Percentiles rank a stretch among this genome's conserved stretches.
phyloP scores from a whole-genome alignment of 1,140 invertebrate species.

The Ridgeia piscesae region DNA sequence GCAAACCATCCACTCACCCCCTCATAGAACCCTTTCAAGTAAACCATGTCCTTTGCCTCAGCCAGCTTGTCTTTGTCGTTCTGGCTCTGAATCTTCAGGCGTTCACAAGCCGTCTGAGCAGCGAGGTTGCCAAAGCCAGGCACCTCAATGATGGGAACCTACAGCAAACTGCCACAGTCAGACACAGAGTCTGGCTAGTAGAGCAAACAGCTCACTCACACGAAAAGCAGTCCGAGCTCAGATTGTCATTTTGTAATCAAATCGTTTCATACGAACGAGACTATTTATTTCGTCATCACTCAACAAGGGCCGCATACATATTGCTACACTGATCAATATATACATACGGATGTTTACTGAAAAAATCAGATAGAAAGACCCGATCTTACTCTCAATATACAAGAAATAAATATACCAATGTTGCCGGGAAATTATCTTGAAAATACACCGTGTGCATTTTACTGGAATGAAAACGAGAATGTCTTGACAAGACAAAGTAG shows the following conservation, averaged over 20 bases:
- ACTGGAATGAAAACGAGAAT: too few species aligned
- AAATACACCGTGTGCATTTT: too few species aligned
- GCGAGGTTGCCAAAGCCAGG: constrained; percentile 84
- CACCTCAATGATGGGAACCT: constrained; percentile 89
- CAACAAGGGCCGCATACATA: not conserved
- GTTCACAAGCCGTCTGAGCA: constrained; percentile 82
- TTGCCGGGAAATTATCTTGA: too few species aligned
- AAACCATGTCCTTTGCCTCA: constrained; percentile 93
- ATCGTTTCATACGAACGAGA: not conserved
- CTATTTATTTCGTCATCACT: not conserved
- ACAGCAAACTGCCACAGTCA: not conserved
- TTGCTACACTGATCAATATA: constrained; percentile 9
- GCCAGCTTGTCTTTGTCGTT: constrained; percentile 93
- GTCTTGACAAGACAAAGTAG: too few species aligned
- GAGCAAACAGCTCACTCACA: constrained; percentile 10
- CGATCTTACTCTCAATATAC: not conserved
- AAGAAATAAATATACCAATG: too few species aligned
- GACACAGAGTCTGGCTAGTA: constrained; percentile 4
- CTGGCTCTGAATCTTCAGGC: constrained; percentile 94
- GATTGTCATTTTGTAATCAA: not conserved
- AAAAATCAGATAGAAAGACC: not conserved
- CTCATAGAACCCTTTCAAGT: constrained; percentile 97
- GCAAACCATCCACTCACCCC: constrained; percentile 55
- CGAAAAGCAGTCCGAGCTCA: not conserved
- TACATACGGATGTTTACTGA: too few species aligned